Conservation (phyloP, 2,888 invertebrate genomes). For the Pseudococcus longispinus region DNA sequence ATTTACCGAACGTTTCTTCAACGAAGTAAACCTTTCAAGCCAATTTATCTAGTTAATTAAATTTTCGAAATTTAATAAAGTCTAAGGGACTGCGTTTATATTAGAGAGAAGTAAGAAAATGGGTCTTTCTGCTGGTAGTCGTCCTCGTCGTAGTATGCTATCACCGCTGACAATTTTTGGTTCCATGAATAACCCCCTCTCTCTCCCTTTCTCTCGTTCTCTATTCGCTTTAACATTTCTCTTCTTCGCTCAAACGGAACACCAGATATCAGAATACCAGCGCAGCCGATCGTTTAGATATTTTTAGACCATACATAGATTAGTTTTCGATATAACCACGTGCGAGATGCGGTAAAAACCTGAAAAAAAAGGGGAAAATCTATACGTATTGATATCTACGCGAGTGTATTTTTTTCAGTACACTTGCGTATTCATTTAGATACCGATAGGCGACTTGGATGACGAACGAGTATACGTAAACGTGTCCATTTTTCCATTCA, state of each 20-base stretch:
- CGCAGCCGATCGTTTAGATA: neutral
- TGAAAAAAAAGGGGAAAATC: neutral
- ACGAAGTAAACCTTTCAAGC: conserved; percentile 39
- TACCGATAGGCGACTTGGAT: neutral
- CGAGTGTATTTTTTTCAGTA: neutral
- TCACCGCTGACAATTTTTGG: neutral
- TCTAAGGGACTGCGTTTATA: conserved; percentile 32
- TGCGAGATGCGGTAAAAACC: neutral
- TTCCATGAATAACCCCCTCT: neutral
- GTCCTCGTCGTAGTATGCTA: neutral
- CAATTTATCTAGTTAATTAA: conserved; percentile 45
- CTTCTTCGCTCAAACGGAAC: neutral
- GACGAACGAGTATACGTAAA: neutral
- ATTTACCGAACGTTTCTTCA: conserved; percentile 45
- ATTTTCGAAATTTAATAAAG: conserved; percentile 42
- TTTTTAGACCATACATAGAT: neutral
- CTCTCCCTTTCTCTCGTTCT: neutral
- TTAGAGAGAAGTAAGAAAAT: conserved; percentile 28
- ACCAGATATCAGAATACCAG: neutral
- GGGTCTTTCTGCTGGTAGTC: neutral
- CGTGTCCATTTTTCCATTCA: conserved; percentile 30
- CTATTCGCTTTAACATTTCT: neutral
- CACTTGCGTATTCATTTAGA: neutral
- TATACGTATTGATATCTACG: neutral
- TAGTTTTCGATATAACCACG: neutral